Percentiles rank a stretch among this genome's conserved stretches.
phyloP scores from a whole-genome alignment of 1,140 invertebrate genomes.

The Frieseomelitta varia region DNA sequence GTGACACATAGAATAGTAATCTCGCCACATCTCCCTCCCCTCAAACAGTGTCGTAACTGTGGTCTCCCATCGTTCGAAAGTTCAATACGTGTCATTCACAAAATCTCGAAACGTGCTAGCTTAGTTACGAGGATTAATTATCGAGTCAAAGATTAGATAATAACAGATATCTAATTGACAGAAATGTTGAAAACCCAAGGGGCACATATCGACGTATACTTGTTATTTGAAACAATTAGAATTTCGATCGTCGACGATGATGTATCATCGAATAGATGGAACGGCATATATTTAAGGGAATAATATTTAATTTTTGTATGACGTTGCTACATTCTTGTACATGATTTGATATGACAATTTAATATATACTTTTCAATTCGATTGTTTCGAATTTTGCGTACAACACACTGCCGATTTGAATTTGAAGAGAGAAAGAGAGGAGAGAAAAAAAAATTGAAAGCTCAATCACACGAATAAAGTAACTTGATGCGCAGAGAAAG shows the following conservation, averaged over 20 bases:
- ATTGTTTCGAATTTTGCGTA: no score
- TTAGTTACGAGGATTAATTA: background rate
- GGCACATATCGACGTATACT: background rate
- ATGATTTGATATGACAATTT: background rate
- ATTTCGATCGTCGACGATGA: background rate
- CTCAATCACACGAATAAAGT: background rate
- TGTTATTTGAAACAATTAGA: background rate
- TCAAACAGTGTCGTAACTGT: background rate
- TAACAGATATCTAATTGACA: no score
- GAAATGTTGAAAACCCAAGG: background rate
- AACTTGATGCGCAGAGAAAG: background rate
- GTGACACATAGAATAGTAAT: background rate
- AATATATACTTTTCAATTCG: no score
- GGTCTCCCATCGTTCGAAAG: background rate
- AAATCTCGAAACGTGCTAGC: background rate
- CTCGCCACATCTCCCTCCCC: background rate
- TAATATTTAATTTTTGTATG: conserved; percentile 34
- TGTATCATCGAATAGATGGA: background rate
- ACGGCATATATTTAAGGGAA: background rate
- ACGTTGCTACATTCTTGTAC: background rate
- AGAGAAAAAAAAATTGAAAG: no score
- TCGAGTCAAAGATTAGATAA: background rate
- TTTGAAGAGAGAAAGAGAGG: no score
- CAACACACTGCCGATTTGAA: no score
- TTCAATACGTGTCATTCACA: background rate